Evolutionary conservation across 2,888 invertebrate species (phyloP), one percentile per base, ranked within the genome.

Genomic region (Lasius fuliginosus): DNA sequence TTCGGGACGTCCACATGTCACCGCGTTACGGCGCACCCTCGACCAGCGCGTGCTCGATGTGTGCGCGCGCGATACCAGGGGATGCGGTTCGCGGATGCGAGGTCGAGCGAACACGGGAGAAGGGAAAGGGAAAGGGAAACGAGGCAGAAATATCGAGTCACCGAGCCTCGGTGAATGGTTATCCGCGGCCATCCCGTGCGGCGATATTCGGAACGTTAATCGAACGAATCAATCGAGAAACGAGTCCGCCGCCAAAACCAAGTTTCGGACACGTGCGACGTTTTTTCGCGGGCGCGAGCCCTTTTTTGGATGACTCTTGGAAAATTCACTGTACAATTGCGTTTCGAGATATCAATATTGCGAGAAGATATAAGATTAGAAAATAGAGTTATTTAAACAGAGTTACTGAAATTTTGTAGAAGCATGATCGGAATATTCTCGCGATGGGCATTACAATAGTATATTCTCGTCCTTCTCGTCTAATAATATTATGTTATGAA

Each of bases 121-220:
- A 8, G 53, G 69, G 53, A 23, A 33, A 8, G 53, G 69, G 53
- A 23, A 33, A 30, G 49, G 53, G 36, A 58, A 69, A 76, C 56
- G 75, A 67, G 64, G 82, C 8, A 65, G 67, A 65, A 53, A 42
- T 65, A 46, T 82, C 67, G 87, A 89, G 86, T 88, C 87, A 83
- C 84, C 83, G 86, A 82, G 77, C 79, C 68, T 85, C 86, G 83
- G 85, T 85, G 87, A 90, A 88, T 82, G 84, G 84, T 85, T 84
- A 84, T 86, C 76, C 85, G 88, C 77, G 86, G 87, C 74, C 75
- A 86, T 53, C 49, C 87, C 85, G 83, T 86, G 86, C 75, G 88
- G 87, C 88, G 90, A 90, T 92, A 92, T 91, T 90, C 92, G 85
- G 86, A 91, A 90, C 91, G 90, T 91, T 91, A 92, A 92, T 92